Percentiles rank a stretch among this genome's conserved stretches.
phyloP scores from a whole-genome alignment of 1,140 invertebrate genomes.

The Eupristina koningsbergeri region DNA sequence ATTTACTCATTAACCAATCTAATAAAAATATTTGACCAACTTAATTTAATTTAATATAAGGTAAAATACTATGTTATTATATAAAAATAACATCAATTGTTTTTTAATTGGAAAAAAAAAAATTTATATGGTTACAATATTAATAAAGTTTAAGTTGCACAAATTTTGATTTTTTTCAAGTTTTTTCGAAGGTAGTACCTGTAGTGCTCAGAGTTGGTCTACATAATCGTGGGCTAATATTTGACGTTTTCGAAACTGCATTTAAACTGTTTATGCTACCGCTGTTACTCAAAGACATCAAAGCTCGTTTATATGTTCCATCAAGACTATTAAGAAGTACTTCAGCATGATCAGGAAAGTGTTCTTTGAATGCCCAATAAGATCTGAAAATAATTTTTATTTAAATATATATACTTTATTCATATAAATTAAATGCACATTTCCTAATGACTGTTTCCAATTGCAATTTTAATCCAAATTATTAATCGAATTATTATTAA shows the following conservation, averaged over 20 bases:
- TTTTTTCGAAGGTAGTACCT: conserved; percentile 55
- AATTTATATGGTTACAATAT: not conserved
- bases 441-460: too few species aligned
- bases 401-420: not conserved
- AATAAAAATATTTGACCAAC: too few species aligned
- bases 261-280: conserved; percentile 75
- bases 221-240: conserved; percentile 67
- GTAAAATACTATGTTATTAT: not conserved
- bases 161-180: not conserved
- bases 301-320: conserved; percentile 85
- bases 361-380: conserved; percentile 91
- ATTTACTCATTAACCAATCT: too few species aligned
- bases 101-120: not conserved
- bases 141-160: too few species aligned
- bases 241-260: conserved; percentile 64
- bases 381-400: conserved; percentile 76
- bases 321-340: conserved; percentile 88
- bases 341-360: conserved; percentile 93
- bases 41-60: not conserved
- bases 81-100: not conserved
- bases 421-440: too few species aligned
- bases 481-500: too few species aligned
- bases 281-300: conserved; percentile 76
- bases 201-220: conserved; percentile 67
- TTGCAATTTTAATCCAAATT: too few species aligned